These are phyloP conservation scores for Eriosoma lanigerum DNA, from an alignment of 1,140 invertebrate genomes.

Conservation along the genomic window DNA sequence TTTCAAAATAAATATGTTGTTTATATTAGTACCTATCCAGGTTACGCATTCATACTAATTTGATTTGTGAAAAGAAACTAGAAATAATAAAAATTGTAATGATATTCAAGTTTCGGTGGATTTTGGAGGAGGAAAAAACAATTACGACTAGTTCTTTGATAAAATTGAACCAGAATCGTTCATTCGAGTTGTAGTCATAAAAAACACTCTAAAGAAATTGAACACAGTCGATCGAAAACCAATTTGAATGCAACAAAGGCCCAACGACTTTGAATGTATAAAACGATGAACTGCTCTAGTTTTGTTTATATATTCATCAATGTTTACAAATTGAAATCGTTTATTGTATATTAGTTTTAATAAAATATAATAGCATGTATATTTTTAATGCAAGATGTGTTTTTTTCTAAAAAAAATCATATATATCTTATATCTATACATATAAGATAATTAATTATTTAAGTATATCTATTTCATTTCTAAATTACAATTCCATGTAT, in stretches of 20 bases:
- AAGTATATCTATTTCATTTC: too few species aligned
- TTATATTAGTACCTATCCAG: too few species aligned
- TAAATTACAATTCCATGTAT: too few species aligned
- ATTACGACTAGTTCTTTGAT: constrained; percentile 43
- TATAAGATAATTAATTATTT: too few species aligned
- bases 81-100: constrained; percentile 9
- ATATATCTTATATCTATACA: too few species aligned
- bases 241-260: constrained; percentile 44
- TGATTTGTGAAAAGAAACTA: neutral
- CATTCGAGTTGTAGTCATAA: constrained; percentile 15
- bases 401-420: too few species aligned
- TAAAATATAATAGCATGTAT: too few species aligned
- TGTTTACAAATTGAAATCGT: constrained; percentile 15
- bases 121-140: neutral
- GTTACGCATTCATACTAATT: constrained; percentile 25
- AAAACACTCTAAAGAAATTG: constrained; percentile 27
- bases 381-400: too few species aligned
- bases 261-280: constrained; percentile 30
- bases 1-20: too few species aligned
- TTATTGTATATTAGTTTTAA: too few species aligned
- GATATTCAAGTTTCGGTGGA: neutral
- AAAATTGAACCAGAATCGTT: constrained; percentile 41
- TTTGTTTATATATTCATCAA: neutral
- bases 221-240: constrained; percentile 42
- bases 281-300: neutral